Conservation (phyloP, 1,140 invertebrate genomes). For the Meloidogyne exigua region DNA sequence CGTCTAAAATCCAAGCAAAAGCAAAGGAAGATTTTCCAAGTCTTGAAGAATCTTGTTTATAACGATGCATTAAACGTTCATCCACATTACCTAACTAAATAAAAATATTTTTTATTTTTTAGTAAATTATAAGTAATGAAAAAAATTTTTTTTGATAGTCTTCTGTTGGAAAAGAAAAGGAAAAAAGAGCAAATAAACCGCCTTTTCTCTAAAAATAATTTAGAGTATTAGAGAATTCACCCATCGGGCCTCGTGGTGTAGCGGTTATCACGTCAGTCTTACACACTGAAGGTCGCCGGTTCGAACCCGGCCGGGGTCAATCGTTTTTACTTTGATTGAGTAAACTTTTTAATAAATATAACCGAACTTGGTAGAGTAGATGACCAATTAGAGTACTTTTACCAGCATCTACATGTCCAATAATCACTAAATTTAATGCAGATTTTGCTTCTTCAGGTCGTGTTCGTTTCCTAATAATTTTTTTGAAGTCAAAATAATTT, state of each 20-base stretch:
- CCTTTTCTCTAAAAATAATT: background rate
- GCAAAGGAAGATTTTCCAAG: conserved; percentile 95
- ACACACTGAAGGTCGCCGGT: conserved; percentile 57
- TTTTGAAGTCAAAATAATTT: too few relatives aligned
- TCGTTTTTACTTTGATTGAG: background rate
- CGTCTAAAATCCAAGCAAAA: conserved; percentile 98
- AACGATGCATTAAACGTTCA: conserved; percentile 88
- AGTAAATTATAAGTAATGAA: too few relatives aligned
- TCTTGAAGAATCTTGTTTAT: conserved; percentile 95
- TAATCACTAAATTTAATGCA: conserved; percentile 58
- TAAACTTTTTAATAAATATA: background rate
- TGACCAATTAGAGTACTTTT: conserved; percentile 97
- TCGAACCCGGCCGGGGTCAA: conserved; percentile 47
- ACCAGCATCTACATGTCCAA: conserved; percentile 96
- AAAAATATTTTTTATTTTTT: background rate
- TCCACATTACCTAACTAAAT: conserved; percentile 79
- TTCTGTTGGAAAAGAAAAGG: too few relatives aligned
- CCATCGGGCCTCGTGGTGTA: conserved; percentile 12
- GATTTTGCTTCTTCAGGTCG: conserved; percentile 39
- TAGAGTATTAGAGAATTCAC: background rate
- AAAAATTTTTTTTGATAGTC: too few relatives aligned
- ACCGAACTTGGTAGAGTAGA: conserved; percentile 74
- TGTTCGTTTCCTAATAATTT: conserved; percentile 27
- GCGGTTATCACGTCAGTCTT: conserved; percentile 55
- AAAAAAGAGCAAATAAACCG: background rate